phyloP scores from a whole-genome alignment of 1,140 invertebrate genomes.

The Anoplolepis gracilipes region DNA sequence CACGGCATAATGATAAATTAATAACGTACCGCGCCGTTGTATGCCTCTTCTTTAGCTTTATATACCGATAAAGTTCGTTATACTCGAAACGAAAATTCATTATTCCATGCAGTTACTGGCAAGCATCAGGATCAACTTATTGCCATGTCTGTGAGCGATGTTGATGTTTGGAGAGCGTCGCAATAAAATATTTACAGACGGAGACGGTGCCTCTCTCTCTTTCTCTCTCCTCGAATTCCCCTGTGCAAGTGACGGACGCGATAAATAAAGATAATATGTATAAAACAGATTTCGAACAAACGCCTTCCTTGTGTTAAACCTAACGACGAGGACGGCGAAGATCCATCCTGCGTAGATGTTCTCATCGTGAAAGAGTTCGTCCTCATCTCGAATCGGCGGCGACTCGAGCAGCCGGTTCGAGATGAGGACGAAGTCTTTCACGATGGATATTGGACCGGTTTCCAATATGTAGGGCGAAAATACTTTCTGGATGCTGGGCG shows the following conservation, averaged over 20 bases:
- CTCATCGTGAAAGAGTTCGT: no score
- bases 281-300: not conserved
- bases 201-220: not conserved
- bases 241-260: not conserved
- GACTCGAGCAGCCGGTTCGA: not conserved
- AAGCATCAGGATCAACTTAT: slow-evolving; percentile 17
- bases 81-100: slow-evolving; percentile 45
- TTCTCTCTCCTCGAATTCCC: not conserved
- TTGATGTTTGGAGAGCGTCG: not conserved
- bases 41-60: slow-evolving; percentile 12
- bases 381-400: not conserved
- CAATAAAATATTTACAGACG: slow-evolving; percentile 1
- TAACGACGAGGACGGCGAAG: not conserved
- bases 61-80: not conserved
- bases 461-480: slow-evolving; percentile 51
- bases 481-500: slow-evolving; percentile 30
- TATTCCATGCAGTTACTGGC: slow-evolving; percentile 23
- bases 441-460: slow-evolving; percentile 28
- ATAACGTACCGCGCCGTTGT: slow-evolving; percentile 5
- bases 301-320: slow-evolving; percentile 1
- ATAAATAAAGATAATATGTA: not conserved
- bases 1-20: slow-evolving; percentile 54
- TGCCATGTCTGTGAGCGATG: not conserved
- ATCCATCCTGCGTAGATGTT: not conserved
- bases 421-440: slow-evolving; percentile 12